Evolutionary conservation across 2,797 vertebrate species (phyloP).

Genomic region (Pteropus rufus): DNA sequence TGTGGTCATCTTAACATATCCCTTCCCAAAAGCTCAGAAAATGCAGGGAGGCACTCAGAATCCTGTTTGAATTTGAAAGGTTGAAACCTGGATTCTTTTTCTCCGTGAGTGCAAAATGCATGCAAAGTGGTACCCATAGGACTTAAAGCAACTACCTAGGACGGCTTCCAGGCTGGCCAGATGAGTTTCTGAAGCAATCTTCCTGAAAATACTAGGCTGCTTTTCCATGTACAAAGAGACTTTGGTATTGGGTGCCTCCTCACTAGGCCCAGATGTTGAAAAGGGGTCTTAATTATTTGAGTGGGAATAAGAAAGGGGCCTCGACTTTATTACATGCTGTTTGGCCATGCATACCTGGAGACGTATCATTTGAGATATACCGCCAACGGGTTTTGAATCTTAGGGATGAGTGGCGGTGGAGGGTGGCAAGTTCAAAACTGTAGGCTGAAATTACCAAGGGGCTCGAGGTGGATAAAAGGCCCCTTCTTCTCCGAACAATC

Average conservation of each 20-base stretch:
- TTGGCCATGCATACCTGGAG: not conserved
- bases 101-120: not conserved
- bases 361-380: not conserved
- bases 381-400: not conserved
- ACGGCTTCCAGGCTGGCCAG: not conserved
- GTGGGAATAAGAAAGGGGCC: not conserved
- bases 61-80: not conserved
- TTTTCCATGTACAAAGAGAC: not conserved
- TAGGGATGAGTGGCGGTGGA: no score
- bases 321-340: not conserved
- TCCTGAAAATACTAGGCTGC: not conserved
- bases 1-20: not conserved
- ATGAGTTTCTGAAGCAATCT: not conserved
- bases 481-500: not conserved
- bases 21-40: not conserved
- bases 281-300: not conserved
- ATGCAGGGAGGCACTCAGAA: not conserved
- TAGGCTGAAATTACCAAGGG: not conserved
- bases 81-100: not conserved
- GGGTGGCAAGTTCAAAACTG: not conserved
- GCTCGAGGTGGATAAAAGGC: not conserved
- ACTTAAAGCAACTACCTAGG: not conserved
- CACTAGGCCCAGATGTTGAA: not conserved
- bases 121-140: not conserved
- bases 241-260: not conserved